phyloP scores from a whole-genome alignment of 1,140 invertebrate species.

The Bombus waltoni region DNA sequence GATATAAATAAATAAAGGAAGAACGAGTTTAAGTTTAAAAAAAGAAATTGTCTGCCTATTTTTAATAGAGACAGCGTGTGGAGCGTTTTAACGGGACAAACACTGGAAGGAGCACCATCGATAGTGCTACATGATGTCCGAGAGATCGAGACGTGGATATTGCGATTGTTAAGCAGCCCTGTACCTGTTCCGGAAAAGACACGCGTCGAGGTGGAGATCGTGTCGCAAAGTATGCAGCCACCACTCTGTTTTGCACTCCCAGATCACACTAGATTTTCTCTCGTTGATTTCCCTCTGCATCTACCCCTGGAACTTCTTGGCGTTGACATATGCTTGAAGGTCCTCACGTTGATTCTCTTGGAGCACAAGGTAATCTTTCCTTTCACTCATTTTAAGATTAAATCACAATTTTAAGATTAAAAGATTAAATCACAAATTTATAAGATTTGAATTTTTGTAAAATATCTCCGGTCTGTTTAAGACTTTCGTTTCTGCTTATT shows the following conservation, averaged over 20 bases:
- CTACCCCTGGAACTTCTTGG: constrained; percentile 98
- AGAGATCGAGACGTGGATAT: constrained; percentile 99
- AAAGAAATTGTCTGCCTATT: constrained; percentile 10
- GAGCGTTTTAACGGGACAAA: constrained; percentile 91
- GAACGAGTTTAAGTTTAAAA: no score
- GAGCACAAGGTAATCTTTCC: constrained; percentile 94
- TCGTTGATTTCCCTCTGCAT: constrained; percentile 99
- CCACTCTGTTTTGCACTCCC: constrained; percentile 97
- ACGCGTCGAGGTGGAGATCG: constrained; percentile 95
- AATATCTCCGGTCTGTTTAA: accelerated
- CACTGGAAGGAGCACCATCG: constrained; percentile 90
- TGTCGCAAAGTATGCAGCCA: constrained; percentile 93
- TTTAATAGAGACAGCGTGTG: constrained; percentile 93
- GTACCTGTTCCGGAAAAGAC: constrained; percentile 99
- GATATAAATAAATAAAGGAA: no score
- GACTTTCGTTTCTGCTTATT: background rate
- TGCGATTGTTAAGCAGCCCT: constrained; percentile 96
- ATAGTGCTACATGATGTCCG: constrained; percentile 97
- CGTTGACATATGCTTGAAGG: constrained; percentile 98
- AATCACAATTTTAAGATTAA: background rate
- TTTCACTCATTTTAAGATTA: background rate
- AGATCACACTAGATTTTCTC: constrained; percentile 96
- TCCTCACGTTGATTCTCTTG: constrained; percentile 96
- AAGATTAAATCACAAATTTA: background rate
- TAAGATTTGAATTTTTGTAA: background rate